Conservation (phyloP, 1,140 invertebrate genomes). For the Theocolax elegans region DNA sequence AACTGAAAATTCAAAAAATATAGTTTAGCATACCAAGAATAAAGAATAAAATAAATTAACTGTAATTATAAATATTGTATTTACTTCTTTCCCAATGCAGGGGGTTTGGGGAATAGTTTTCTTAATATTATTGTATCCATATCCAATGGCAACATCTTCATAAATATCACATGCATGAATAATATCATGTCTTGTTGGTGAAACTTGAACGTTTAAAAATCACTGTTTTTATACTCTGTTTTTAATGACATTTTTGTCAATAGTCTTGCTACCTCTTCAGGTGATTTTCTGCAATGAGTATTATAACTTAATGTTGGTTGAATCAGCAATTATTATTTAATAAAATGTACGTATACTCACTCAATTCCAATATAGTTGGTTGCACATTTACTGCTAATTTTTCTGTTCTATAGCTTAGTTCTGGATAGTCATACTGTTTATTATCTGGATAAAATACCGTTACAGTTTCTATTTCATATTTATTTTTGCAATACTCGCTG, state of each 20-base stretch:
- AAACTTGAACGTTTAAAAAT: constrained; percentile 76
- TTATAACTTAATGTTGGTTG: too few species aligned
- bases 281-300: constrained; percentile 70
- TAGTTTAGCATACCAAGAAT: constrained; percentile 30
- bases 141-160: constrained; percentile 97
- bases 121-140: constrained; percentile 94
- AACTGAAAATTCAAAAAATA: constrained; percentile 68
- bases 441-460: constrained; percentile 83
- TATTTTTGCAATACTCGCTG: constrained; percentile 85
- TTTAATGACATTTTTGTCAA: constrained; percentile 91
- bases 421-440: constrained; percentile 75
- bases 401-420: constrained; percentile 83
- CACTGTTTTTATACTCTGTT: constrained; percentile 67
- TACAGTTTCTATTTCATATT: constrained; percentile 86
- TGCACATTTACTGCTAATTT: constrained; percentile 76
- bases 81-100: constrained; percentile 81
- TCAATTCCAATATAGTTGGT: constrained; percentile 88
- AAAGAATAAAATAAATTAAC: constrained; percentile 15
- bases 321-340: too few species aligned
- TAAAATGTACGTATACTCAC: constrained; percentile 70
- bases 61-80: too few species aligned
- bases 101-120: constrained; percentile 81
- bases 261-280: constrained; percentile 78
- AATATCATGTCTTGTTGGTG: constrained; percentile 92
- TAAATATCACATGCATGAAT: constrained; percentile 97